These are phyloP conservation scores for Liopterus haemorrhoidalis DNA, from an alignment of 2,888 invertebrate species.

Conservation along the genomic window DNA sequence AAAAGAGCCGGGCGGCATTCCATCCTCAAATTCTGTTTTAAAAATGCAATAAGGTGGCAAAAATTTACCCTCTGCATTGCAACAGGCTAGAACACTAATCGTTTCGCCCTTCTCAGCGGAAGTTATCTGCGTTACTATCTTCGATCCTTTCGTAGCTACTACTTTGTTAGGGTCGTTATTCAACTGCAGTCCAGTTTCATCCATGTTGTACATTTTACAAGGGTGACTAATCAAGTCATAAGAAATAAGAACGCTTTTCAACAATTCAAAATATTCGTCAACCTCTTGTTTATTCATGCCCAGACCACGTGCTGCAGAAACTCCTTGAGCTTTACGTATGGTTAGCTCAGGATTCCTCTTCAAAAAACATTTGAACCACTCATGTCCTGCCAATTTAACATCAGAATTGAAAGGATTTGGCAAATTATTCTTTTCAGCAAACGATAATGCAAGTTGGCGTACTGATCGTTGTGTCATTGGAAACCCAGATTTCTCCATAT, in stretches of 20 bases:
- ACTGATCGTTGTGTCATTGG: constrained; percentile 28
- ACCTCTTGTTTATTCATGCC: constrained; percentile 35
- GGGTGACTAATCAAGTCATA: constrained; percentile 35
- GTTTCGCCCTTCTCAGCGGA: constrained; percentile 24
- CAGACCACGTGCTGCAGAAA: constrained; percentile 32
- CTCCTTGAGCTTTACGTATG: constrained; percentile 35
- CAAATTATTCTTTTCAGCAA: constrained; percentile 29
- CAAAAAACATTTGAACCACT: constrained; percentile 34
- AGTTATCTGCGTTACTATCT: constrained; percentile 32
- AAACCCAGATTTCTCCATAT: constrained; percentile 26
- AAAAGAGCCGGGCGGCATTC: constrained; percentile 21
- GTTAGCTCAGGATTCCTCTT: constrained; percentile 29
- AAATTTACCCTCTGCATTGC: constrained; percentile 24
- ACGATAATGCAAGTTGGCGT: constrained; percentile 33
- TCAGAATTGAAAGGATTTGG: constrained; percentile 34
- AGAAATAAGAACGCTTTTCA: constrained; percentile 31
- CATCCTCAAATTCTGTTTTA: constrained; percentile 22
- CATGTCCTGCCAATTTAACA: constrained; percentile 32
- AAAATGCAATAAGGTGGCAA: constrained; percentile 25
- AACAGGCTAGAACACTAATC: constrained; percentile 23
- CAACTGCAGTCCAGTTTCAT: constrained; percentile 40
- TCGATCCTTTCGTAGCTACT: constrained; percentile 37
- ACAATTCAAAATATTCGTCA: constrained; percentile 31
- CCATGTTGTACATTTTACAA: constrained; percentile 39
- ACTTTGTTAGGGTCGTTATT: constrained; percentile 41